Evolutionary conservation across 2,888 invertebrate species (phyloP).

Genomic region (Bugula neritina): DNA sequence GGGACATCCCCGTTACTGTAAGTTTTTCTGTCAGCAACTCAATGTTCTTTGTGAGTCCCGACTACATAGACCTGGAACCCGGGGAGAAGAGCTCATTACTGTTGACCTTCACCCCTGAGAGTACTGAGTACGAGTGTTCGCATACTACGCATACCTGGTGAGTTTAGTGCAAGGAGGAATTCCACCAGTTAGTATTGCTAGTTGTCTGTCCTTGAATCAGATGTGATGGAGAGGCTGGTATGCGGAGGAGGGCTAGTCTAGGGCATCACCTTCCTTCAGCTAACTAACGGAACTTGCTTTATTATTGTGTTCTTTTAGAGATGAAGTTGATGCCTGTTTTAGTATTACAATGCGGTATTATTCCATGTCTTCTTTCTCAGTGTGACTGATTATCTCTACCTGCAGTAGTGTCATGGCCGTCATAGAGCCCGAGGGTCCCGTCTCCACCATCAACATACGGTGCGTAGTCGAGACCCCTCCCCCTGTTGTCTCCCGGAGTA

Average conservation of each 20-base stretch:
- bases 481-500: neutral
- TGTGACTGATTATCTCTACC: no score
- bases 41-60: neutral
- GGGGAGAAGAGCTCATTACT: neutral
- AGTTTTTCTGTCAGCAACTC: neutral
- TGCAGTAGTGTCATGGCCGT: neutral
- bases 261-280: no score
- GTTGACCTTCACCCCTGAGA: neutral
- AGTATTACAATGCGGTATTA: no score
- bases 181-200: no score
- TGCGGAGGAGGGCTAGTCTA: no score
- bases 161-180: neutral
- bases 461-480: neutral
- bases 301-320: no score
- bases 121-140: neutral
- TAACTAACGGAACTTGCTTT: no score
- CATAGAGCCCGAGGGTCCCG: neutral
- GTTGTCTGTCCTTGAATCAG: no score
- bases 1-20: neutral
- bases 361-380: no score
- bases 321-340: no score
- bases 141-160: neutral
- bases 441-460: neutral
- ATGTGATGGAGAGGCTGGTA: no score
- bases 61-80: neutral